Base-by-base conservation (phyloP, 2,113 vertebrate genomes). In the Oxyura jamaicensis region DNA sequence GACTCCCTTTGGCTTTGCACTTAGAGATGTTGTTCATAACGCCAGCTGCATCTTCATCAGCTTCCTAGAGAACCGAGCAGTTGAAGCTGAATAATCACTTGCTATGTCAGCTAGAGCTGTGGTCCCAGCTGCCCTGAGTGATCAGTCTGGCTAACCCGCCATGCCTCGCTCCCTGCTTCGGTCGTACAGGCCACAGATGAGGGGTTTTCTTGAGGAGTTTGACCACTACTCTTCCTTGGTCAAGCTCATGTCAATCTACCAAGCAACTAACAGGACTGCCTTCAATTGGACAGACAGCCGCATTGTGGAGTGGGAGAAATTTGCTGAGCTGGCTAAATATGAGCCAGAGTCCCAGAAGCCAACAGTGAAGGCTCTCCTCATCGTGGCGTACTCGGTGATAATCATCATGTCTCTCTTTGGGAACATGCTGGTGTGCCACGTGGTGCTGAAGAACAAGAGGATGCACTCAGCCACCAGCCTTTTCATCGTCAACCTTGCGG, bases 361-460 rank as follows among this genome's bases (percentile, higher is more conserved):
- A 33, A 88, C 68, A 4, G 91, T 95, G 87, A 94, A 97, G 63
- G 95, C 83, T 1, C 90, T 97, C 13, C 89, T 97, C 3, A 93
- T 97, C 0, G 17, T 97, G 65, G 98, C 97, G 0, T 98, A 98
- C 83, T 98, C 97, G 0, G 74, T 98, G 71, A 98, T 98, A 31
- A 98, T 98, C 23, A 7, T 98, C 77, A 98, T 97, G 95, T 98
- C 98, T 10, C 97, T 98, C 62, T 97, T 98, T 58, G 98, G 98
- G n/a, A 98, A 98, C 71, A 44, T 95, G 84, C 91, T 98, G 81
- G 98, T 98, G 60, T 98, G 98, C 91, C 98, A 98, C 0, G 97
- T 98, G 80, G 97, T 98, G 55, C 92, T 98, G 81, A 98, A 98
- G 95, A 98, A 97, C 95, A 98, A 98, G 93, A 97, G 96, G 88